Evolutionary conservation across 2,797 vertebrate species (phyloP).

Genomic region (Sparidentex hasta): DNA sequence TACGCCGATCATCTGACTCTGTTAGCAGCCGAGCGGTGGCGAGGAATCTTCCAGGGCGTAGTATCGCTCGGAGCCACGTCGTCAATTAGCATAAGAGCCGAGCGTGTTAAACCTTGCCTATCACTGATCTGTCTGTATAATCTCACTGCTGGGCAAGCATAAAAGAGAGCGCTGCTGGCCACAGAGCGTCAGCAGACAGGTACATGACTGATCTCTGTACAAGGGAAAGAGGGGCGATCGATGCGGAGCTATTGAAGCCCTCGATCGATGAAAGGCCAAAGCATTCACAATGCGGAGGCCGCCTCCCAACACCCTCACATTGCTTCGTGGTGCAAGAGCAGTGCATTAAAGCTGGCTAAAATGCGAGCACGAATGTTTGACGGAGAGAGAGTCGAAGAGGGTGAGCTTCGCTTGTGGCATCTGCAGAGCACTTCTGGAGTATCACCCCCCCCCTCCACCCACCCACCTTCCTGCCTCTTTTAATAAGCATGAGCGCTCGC

Average conservation of each 20-base stretch:
- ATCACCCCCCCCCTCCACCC: background rate
- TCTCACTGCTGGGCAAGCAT: constrained; percentile 23
- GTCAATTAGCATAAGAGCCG: constrained; percentile 24
- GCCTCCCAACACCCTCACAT: constrained; percentile 40
- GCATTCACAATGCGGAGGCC: constrained; percentile 66
- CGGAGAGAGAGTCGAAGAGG: constrained; percentile 9
- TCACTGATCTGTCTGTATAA: constrained; percentile 24
- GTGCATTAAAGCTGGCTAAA: constrained; percentile 55
- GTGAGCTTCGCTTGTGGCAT: constrained; percentile 25
- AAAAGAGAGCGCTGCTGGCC: constrained; percentile 17
- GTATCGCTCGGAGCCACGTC: constrained; percentile 9
- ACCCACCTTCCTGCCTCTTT: background rate
- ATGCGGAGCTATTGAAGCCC: constrained; percentile 68
- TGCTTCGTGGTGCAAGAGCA: constrained; percentile 45
- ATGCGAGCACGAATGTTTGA: constrained; percentile 25
- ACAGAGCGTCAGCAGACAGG: constrained; percentile 47
- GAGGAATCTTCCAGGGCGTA: constrained; percentile 24
- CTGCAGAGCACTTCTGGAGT: constrained; percentile 4
- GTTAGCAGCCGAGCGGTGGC: constrained; percentile 46
- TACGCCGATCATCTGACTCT: constrained; percentile 54
- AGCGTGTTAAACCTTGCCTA: constrained; percentile 29
- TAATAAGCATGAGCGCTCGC: constrained; percentile 4
- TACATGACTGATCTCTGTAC: constrained; percentile 70
- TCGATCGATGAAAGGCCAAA: constrained; percentile 71
- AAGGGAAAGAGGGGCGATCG: constrained; percentile 67